Evolutionary conservation across 2,888 invertebrate genomes (phyloP), one percentile per base, ranked within the genome.

Genomic region (Mactromeris polynyma): DNA sequence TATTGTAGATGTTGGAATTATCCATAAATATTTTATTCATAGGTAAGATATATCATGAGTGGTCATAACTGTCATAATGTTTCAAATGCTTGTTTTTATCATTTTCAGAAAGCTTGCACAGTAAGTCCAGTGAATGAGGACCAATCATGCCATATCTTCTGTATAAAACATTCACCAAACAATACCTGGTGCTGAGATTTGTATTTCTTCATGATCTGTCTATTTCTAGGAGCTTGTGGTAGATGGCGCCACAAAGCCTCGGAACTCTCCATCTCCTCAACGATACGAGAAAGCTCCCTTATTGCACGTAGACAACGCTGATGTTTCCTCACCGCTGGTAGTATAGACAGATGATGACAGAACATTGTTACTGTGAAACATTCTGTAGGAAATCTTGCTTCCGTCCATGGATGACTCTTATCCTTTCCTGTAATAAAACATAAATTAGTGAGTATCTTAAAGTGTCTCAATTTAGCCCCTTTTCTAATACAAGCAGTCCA

Each of bases 291-390:
- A 42, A 99, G 97, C 95, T 99, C 99, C 85, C 98, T 97, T 94
- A 98, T 97, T 36, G 98, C 98, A 81, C 98, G 97, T 73, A 98
- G 97, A 93, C 98, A 97, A 91, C 98, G 97, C 93, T 98, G 98
- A 96, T 98, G 98, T 92, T 98, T 98, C 95, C 98, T 98, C 81
- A 98, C 97, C 3, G 98, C 98, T 0, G 99, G 99, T 93, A 99
- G 97, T 85, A 99, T 97, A 14, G 99, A 98, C 88, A 99, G 97
- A 96, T 99, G 99, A 97, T 99, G 99, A 97, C 98, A 98, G 97
- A 99, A 98, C 69, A 99, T 97, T 0, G 99, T 99, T 80, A 99
- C 97, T 97, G 99, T 99, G 98, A 99, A 99, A 96, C 99, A 99
- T 94, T 99, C 98, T 0, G 99, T 99, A 92, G 98, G 98, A 97